phyloP scores from a whole-genome alignment of 2,888 invertebrate species.

The Melolontha melolontha region DNA sequence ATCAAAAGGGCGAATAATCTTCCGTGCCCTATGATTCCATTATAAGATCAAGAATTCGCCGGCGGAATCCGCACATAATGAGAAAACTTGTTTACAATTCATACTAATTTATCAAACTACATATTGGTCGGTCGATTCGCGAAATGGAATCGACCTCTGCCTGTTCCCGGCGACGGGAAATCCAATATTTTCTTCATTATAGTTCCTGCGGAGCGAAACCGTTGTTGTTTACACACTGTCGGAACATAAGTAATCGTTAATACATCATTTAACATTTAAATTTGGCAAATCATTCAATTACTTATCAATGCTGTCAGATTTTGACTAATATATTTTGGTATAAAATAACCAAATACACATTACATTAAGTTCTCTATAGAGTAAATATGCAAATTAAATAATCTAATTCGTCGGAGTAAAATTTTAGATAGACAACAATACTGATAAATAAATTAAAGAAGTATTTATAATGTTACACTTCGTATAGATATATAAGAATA shows the following conservation, averaged over 20 bases:
- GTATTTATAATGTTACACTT: too few species aligned
- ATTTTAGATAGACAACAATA: too few species aligned
- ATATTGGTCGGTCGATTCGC: not conserved
- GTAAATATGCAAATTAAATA: too few species aligned
- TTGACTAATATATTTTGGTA: slow-evolving; percentile 15
- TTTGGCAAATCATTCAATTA: slow-evolving; percentile 22
- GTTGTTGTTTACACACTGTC: slow-evolving; percentile 25
- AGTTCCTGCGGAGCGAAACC: not conserved
- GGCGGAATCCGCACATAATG: not conserved
- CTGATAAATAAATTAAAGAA: too few species aligned
- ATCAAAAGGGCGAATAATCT: too few species aligned
- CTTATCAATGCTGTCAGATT: slow-evolving; percentile 6
- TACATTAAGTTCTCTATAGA: too few species aligned
- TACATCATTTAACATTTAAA: slow-evolving; percentile 20
- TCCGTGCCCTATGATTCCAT: too few species aligned
- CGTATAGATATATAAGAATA: too few species aligned
- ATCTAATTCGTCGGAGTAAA: too few species aligned
- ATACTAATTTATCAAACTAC: slow-evolving; percentile 18
- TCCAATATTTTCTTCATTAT: slow-evolving; percentile 14
- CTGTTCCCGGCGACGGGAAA: not conserved
- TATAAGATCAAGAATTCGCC: too few species aligned
- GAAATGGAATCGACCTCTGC: not conserved
- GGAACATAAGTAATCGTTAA: slow-evolving; percentile 15
- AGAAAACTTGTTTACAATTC: slow-evolving; percentile 14
- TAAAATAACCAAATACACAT: not conserved